phyloP scores from a whole-genome alignment of 2,888 invertebrate genomes.

The Capitulum mitella region DNA sequence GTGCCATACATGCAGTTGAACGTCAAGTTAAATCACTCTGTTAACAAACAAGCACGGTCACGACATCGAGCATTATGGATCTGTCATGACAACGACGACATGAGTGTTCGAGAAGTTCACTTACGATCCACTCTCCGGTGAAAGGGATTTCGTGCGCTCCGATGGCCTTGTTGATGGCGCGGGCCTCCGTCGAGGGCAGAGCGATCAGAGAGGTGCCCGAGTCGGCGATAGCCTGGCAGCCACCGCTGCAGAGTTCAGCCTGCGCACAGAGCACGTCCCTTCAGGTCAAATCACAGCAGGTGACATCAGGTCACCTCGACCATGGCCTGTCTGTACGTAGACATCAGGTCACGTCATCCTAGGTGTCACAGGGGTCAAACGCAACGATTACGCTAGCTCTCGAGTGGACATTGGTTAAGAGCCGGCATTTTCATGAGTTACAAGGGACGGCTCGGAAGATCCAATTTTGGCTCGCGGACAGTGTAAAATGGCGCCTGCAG shows the following conservation, averaged over 20 bases:
- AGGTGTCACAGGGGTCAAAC: too few species aligned
- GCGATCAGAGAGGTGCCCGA: slow-evolving; percentile 51
- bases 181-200: slow-evolving; percentile 47
- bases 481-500: too few species aligned
- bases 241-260: slow-evolving; percentile 43
- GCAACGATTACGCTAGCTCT: too few species aligned
- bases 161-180: slow-evolving; percentile 46
- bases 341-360: too few species aligned
- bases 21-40: background rate
- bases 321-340: too few species aligned
- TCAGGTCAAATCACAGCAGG: slow-evolving; percentile 8
- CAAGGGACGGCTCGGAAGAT: too few species aligned
- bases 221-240: slow-evolving; percentile 50
- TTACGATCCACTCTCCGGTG: slow-evolving; percentile 16
- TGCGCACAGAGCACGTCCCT: slow-evolving; percentile 47
- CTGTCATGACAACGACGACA: background rate
- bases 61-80: too few species aligned
- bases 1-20: background rate
- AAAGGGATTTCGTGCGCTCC: slow-evolving; percentile 41
- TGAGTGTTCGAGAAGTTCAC: slow-evolving; percentile 30
- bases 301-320: too few species aligned
- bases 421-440: too few species aligned
- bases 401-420: too few species aligned
- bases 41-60: background rate
- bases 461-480: too few species aligned